phyloP scores from a whole-genome alignment of 2,888 invertebrate species.

The Lasioglossum zephyrum region DNA sequence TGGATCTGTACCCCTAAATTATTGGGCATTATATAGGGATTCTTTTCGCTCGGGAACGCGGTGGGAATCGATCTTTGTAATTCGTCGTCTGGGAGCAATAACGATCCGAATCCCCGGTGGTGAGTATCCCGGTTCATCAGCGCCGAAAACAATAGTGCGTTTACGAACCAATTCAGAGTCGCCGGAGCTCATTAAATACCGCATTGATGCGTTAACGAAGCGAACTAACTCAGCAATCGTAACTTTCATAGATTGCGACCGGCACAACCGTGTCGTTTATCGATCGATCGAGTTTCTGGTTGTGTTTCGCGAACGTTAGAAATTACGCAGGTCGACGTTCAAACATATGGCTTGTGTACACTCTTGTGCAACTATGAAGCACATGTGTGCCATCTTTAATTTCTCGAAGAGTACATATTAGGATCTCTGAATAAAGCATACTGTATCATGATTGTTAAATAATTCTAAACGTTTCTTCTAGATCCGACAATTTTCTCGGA shows the following conservation, averaged over 20 bases:
- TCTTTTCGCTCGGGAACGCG: not conserved
- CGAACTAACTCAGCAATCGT: constrained; percentile 7
- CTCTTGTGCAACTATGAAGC: not conserved
- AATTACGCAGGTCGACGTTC: not conserved
- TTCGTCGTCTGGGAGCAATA: constrained; percentile 1
- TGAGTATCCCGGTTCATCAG: not conserved
- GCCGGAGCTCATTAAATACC: constrained; percentile 17
- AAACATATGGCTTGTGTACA: not conserved
- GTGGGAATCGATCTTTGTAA: not conserved
- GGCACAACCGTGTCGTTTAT: not conserved
- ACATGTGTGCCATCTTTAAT: not conserved
- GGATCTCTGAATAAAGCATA: not conserved
- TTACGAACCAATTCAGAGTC: constrained; percentile 37
- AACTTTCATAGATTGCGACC: not conserved
- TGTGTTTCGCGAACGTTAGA: not conserved
- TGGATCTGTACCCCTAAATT: not conserved
- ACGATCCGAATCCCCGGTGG: not conserved
- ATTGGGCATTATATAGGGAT: not conserved
- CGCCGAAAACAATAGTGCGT: constrained; percentile 42
- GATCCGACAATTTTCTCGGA: not conserved
- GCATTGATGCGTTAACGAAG: constrained; percentile 29
- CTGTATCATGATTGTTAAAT: not conserved
- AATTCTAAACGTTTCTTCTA: not conserved
- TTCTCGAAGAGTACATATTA: not conserved
- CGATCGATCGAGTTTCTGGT: not conserved